These are phyloP conservation scores for Sparidentex hasta DNA, from an alignment of 2,797 vertebrate genomes.

Conservation along the genomic window DNA sequence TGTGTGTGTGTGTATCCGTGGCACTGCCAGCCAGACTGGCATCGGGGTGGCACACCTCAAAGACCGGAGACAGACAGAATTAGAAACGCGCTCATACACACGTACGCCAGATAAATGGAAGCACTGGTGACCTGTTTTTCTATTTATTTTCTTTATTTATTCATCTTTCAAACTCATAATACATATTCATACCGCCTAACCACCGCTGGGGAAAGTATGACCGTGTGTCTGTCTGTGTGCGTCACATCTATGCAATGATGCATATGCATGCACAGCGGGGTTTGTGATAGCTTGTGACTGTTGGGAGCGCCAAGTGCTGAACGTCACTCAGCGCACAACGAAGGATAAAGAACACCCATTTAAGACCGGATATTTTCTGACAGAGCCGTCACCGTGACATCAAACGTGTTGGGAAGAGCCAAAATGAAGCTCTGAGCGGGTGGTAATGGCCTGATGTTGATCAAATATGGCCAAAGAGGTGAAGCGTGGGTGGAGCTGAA, in stretches of 20 bases:
- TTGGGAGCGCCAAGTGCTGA: no score
- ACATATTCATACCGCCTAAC: constrained; percentile 44
- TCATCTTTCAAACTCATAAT: constrained; percentile 49
- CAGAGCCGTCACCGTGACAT: no score
- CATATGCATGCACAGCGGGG: neutral
- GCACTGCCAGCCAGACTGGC: constrained; percentile 51
- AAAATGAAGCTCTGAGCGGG: no score
- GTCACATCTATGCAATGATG: constrained; percentile 15
- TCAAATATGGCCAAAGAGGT: no score
- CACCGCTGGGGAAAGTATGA: constrained; percentile 29
- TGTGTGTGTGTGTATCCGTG: constrained; percentile 5
- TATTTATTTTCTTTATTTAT: constrained; percentile 48
- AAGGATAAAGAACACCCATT: no score
- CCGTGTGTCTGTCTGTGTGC: constrained; percentile 16
- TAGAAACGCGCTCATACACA: constrained; percentile 40
- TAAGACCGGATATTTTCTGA: no score
- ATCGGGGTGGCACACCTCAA: constrained; percentile 60
- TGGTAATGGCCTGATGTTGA: no score
- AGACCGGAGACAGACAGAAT: constrained; percentile 56
- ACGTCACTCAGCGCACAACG: no score
- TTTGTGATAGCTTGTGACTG: no score
- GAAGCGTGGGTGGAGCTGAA: no score
- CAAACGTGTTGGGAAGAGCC: no score
- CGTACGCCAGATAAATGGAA: constrained; percentile 8
- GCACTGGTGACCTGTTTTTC: constrained; percentile 36